These are phyloP conservation scores for Sphinx pinastri DNA, from an alignment of 2,888 invertebrate species.

Conservation along the genomic window DNA sequence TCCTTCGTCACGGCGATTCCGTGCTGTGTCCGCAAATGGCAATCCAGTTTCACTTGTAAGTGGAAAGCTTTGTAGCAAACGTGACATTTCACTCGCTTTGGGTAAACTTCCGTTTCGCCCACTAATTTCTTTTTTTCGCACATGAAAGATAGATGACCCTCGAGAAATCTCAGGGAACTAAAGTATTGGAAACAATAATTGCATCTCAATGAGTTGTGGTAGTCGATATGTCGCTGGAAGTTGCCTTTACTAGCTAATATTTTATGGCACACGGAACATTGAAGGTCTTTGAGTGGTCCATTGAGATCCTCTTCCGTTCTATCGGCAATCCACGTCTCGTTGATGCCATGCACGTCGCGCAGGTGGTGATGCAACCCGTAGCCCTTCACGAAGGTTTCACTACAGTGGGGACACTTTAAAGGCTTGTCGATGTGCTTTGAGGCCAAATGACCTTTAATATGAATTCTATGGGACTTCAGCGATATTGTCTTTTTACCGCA, in stretches of 20 bases:
- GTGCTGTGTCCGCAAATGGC: conserved; percentile 74
- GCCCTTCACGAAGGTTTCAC: conserved; percentile 68
- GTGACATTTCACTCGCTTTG: conserved; percentile 73
- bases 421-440: conserved; percentile 72
- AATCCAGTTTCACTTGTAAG: conserved; percentile 77
- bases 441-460: conserved; percentile 72
- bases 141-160: conserved; percentile 74
- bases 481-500: conserved; percentile 76
- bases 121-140: conserved; percentile 75
- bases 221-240: conserved; percentile 77
- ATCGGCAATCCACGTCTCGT: conserved; percentile 76
- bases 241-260: conserved; percentile 77
- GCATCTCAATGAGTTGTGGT: conserved; percentile 77
- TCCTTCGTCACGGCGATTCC: conserved; percentile 58
- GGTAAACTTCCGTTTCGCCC: conserved; percentile 71
- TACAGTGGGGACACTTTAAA: conserved; percentile 70
- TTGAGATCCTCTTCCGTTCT: conserved; percentile 55
- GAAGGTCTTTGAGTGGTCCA: conserved; percentile 72
- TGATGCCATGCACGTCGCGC: conserved; percentile 67
- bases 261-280: conserved; percentile 77
- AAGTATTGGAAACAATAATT: conserved; percentile 81
- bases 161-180: conserved; percentile 69
- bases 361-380: conserved; percentile 76
- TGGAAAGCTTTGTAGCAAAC: conserved; percentile 80
- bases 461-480: conserved; percentile 67